A percentile compares a stretch with the other conserved stretches of the same genome.
Conservation (phyloP, 2,797 vertebrate genomes). For the Varecia variegata region DNA sequence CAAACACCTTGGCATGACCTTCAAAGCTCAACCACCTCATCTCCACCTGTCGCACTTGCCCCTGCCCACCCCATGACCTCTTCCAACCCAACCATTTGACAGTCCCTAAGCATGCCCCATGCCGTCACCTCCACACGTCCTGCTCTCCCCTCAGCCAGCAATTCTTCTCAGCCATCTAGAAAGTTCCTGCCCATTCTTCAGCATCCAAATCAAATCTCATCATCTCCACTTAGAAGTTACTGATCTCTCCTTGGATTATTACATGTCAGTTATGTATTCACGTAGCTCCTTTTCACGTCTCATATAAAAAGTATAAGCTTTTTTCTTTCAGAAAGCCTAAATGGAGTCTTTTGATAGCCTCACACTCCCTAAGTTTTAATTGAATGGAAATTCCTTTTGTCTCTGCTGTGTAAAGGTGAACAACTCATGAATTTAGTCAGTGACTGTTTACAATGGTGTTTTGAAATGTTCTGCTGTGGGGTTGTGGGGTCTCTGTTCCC, state of each 20-base stretch:
- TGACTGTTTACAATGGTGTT: conserved; percentile 26
- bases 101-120: neutral
- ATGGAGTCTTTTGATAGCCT: neutral
- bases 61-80: neutral
- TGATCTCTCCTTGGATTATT: neutral
- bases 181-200: neutral
- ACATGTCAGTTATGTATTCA: neutral
- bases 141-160: neutral
- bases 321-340: neutral
- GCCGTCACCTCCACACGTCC: fast-evolving
- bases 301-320: neutral
- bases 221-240: neutral
- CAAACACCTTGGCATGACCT: neutral
- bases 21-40: neutral
- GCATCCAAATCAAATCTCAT: neutral
- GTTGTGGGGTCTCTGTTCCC: conserved; percentile 61
- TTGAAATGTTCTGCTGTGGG: conserved; percentile 45
- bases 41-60: neutral
- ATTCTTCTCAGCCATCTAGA: neutral
- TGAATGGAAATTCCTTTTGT: neutral
- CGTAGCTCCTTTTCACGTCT: neutral
- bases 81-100: neutral
- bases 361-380: neutral
- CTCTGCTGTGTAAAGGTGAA: conserved; percentile 30
- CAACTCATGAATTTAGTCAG: neutral